These are phyloP conservation scores for Orthosia gracilis DNA, from an alignment of 2,888 invertebrate genomes.

Conservation along the genomic window DNA sequence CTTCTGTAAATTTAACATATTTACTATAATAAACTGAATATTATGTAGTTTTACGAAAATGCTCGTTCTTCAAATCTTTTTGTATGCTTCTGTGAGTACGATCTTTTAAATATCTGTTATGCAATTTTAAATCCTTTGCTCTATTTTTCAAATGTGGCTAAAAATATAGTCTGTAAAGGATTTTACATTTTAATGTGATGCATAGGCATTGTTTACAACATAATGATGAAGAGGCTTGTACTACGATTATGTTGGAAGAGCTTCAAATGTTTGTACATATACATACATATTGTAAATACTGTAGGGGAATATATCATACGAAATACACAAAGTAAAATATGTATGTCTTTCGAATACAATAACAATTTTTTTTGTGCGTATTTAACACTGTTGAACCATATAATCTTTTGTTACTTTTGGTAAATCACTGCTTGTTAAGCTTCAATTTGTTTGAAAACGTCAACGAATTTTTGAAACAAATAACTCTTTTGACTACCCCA, in stretches of 20 bases:
- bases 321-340: slow-evolving; percentile 56
- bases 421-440: slow-evolving; percentile 22
- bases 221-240: slow-evolving; percentile 76
- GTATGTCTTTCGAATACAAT: slow-evolving; percentile 56
- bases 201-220: slow-evolving; percentile 65
- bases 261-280: slow-evolving; percentile 80
- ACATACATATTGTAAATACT: slow-evolving; percentile 74
- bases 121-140: slow-evolving; percentile 47
- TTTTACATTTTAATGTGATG: slow-evolving; percentile 68
- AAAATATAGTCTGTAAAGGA: slow-evolving; percentile 50
- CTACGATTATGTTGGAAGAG: slow-evolving; percentile 73
- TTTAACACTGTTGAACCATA: slow-evolving; percentile 39
- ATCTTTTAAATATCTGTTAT: slow-evolving; percentile 29
- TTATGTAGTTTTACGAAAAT: slow-evolving; percentile 27
- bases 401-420: slow-evolving; percentile 26
- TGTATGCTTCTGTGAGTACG: slow-evolving; percentile 36
- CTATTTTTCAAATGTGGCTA: slow-evolving; percentile 56
- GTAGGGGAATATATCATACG: slow-evolving; percentile 55
- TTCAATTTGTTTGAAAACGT: slow-evolving; percentile 22
- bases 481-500: slow-evolving; percentile 3
- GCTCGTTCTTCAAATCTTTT: slow-evolving; percentile 41
- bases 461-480: slow-evolving; percentile 21
- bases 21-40: slow-evolving; percentile 45
- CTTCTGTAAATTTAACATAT: slow-evolving; percentile 40
- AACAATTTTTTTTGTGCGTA: slow-evolving; percentile 44